Conservation (phyloP, 1,140 invertebrate species). For the Microplitis demolitor region DNA sequence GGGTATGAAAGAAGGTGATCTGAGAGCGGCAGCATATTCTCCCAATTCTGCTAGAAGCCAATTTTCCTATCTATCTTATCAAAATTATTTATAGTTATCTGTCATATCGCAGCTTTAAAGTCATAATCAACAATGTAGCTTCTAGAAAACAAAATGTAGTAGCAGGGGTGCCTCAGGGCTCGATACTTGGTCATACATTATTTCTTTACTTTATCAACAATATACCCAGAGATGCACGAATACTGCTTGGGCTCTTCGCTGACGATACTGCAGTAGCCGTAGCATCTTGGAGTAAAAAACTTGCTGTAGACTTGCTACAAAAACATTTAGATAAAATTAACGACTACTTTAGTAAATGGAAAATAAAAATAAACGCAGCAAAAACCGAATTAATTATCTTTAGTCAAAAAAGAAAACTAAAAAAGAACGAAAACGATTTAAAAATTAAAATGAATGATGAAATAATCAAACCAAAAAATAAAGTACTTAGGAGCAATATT, state of each 20-base stretch:
- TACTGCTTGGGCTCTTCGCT: conserved; percentile 23
- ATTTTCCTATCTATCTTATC: conserved; percentile 30
- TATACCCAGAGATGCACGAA: conserved; percentile 15
- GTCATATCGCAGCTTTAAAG: conserved; percentile 30
- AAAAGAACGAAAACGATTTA: no score
- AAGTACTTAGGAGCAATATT: no score
- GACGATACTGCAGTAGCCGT: conserved; percentile 23
- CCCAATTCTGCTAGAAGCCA: conserved; percentile 34
- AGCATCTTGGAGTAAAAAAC: conserved; percentile 8
- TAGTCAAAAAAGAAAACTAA: no score
- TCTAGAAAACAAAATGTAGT: conserved; percentile 25
- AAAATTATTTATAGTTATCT: conserved; percentile 32
- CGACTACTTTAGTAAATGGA: no score
- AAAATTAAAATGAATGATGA: no score
- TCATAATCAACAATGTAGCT: conserved; percentile 13
- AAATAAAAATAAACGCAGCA: no score
- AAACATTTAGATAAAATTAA: no score
- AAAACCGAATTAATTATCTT: no score
- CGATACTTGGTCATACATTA: conserved; percentile 22
- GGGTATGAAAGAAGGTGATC: no score
- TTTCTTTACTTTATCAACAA: conserved; percentile 29
- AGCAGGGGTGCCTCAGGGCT: conserved; percentile 41
- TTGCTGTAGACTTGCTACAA: no score
- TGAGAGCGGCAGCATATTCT: no score
- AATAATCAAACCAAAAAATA: no score